Evolutionary conservation across 2,113 vertebrate genomes (phyloP).

Genomic region (Halichoeres trimaculatus): DNA sequence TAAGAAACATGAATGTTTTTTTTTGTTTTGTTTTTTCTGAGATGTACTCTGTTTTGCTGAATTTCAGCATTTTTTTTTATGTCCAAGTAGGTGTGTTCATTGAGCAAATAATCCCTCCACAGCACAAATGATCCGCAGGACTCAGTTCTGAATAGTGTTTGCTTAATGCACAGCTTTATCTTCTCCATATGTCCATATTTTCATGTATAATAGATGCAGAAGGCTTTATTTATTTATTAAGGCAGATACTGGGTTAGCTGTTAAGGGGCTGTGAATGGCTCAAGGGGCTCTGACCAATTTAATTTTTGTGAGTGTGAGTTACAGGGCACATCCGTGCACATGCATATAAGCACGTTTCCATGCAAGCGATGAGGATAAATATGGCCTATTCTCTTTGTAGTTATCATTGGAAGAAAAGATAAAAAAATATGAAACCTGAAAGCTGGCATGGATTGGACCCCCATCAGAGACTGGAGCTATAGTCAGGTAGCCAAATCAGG

Average conservation of each 20-base stretch:
- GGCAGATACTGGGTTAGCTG: conserved; percentile 32
- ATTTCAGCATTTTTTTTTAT: not conserved
- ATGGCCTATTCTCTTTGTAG: conserved; percentile 42
- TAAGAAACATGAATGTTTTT: too few species aligned
- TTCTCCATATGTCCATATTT: conserved; percentile 16
- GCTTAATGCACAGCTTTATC: conserved; percentile 33
- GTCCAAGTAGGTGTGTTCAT: not conserved
- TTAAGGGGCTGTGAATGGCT: conserved; percentile 23
- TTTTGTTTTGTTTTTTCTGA: too few species aligned
- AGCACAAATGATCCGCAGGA: not conserved
- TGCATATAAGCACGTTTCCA: not conserved
- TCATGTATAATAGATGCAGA: conserved; percentile 62
- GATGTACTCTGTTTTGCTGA: too few species aligned
- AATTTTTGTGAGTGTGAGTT: conserved; percentile 8
- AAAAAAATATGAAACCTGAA: conserved; percentile 52
- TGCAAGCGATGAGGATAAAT: conserved; percentile 34
- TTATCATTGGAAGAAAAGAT: conserved; percentile 52
- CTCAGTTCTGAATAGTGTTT: not conserved
- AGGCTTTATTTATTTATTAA: conserved; percentile 56
- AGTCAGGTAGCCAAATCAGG: conserved; percentile 19
- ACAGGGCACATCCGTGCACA: not conserved
- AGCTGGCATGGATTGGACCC: conserved; percentile 35
- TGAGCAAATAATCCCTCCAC: not conserved
- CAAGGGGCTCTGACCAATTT: conserved; percentile 38
- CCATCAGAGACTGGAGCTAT: conserved; percentile 24